A percentile compares a stretch with the other conserved stretches of the same genome.
phyloP scores from a whole-genome alignment of 92 coral and sea anemone species.

The Zoanthus sociatus region DNA sequence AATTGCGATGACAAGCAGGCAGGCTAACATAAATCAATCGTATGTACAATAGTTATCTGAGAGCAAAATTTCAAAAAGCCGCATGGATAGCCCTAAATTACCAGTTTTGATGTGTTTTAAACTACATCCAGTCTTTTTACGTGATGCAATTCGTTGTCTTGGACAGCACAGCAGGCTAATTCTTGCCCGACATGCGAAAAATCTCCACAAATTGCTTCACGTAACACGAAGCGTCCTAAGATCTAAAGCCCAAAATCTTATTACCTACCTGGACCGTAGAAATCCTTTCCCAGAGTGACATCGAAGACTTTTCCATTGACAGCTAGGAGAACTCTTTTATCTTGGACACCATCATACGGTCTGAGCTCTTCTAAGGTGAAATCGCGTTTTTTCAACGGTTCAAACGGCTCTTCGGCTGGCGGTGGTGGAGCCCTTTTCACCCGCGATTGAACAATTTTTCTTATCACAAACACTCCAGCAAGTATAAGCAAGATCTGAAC shows the following conservation, averaged over 20 bases:
- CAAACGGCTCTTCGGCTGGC: conserved; percentile 81
- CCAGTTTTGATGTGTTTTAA: neutral
- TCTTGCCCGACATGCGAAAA: conserved; percentile 26
- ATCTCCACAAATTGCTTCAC: neutral
- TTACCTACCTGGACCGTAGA: conserved; percentile 96
- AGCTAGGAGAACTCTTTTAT: conserved; percentile 88
- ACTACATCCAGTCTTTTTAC: neutral
- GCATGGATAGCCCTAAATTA: neutral
- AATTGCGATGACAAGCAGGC: neutral
- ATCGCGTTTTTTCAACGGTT: conserved; percentile 97
- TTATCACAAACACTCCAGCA: conserved; percentile 74
- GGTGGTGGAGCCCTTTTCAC: conserved; percentile 78
- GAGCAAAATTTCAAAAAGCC: neutral
- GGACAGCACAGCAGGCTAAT: conserved; percentile 21
- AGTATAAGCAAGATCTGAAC: conserved; percentile 89
- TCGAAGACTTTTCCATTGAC: conserved; percentile 96
- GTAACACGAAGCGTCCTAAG: neutral
- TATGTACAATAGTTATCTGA: neutral
- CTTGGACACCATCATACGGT: conserved; percentile 92
- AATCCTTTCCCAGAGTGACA: conserved; percentile 97
- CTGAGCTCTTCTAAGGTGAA: conserved; percentile 86
- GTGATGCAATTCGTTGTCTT: neutral
- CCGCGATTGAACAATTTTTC: conserved; percentile 80
- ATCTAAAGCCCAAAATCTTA: neutral
- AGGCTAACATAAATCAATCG: neutral